Evolutionary conservation across 2,113 vertebrate species (phyloP).

Genomic region (Shinisaurus crocodilurus): DNA sequence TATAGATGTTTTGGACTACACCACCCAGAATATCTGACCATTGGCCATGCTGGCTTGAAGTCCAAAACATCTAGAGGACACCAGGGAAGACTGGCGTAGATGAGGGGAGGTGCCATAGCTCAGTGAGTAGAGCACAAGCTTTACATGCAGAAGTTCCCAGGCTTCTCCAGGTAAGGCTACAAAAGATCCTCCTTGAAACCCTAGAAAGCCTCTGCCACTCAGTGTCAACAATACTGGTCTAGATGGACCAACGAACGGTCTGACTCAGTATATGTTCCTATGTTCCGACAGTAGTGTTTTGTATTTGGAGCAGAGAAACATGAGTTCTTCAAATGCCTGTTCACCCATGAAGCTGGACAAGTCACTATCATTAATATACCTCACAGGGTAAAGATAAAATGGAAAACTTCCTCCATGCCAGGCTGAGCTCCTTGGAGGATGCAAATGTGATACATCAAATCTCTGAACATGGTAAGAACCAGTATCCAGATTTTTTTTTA

Average conservation of each 20-base stretch:
- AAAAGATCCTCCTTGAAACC: no score
- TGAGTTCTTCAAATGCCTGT: background rate
- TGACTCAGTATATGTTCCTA: no score
- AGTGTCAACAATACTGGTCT: background rate
- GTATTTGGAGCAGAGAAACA: background rate
- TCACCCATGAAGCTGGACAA: background rate
- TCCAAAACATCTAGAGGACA: no score
- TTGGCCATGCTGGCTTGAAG: no score
- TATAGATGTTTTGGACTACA: no score
- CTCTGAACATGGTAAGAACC: background rate
- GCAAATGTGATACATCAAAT: background rate
- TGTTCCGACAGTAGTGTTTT: background rate
- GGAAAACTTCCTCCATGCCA: background rate
- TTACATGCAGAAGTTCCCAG: no score
- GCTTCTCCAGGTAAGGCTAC: no score
- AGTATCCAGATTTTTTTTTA: background rate
- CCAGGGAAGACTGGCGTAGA: no score
- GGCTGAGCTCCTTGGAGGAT: background rate
- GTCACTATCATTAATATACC: background rate
- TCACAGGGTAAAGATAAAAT: background rate
- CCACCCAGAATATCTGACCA: no score
- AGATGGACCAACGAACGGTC: background rate
- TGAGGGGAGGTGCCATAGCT: no score
- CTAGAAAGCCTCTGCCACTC: no score
- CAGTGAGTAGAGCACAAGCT: no score